Evolutionary conservation across 2,113 vertebrate species (phyloP).

Genomic region (Jaculus jaculus): DNA sequence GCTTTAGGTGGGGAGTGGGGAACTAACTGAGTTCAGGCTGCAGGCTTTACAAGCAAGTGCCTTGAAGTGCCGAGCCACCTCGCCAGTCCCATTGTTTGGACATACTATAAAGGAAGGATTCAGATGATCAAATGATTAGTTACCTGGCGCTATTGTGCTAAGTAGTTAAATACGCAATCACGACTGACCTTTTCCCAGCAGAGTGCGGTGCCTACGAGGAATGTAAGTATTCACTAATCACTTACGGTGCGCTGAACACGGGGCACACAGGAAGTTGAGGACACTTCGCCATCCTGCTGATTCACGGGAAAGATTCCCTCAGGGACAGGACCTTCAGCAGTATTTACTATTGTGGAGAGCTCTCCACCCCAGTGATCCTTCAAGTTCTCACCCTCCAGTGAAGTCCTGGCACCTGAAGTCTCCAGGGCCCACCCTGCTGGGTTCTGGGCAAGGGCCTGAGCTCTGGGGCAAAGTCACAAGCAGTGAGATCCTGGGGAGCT

Average conservation of each 20-base stretch:
- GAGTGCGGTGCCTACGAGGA: not conserved
- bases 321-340: not conserved
- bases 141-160: not conserved
- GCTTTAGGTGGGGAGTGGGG: no score
- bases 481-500: not conserved
- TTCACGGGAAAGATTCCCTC: not conserved
- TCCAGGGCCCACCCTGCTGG: not conserved
- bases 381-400: not conserved
- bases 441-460: constrained; percentile 18
- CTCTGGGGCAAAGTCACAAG: not conserved
- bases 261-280: not conserved
- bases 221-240: not conserved
- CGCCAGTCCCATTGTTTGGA: not conserved
- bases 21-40: no score
- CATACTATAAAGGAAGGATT: not conserved
- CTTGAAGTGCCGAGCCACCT: not conserved
- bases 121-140: not conserved
- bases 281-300: not conserved
- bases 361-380: not conserved
- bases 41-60: no score
- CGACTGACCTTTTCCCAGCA: not conserved
- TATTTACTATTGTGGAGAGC: not conserved
- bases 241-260: not conserved
- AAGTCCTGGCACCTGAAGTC: not conserved
- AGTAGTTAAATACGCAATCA: not conserved